Evolutionary conservation across 2,797 vertebrate species (phyloP).

Genomic region (Spatula clypeata): DNA sequence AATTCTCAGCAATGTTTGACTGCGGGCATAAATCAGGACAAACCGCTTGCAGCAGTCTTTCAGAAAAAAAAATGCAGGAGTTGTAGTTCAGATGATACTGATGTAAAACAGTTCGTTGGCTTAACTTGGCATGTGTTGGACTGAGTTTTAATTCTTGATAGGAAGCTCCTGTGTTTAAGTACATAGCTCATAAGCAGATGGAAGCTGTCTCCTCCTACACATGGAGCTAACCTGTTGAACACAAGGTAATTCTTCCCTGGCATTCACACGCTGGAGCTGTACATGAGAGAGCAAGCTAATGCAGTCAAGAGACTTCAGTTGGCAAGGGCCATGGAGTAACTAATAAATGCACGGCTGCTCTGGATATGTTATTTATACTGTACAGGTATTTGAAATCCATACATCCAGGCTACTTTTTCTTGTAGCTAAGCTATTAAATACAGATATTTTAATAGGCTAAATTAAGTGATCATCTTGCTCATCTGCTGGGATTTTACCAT

Average conservation of each 20-base stretch:
- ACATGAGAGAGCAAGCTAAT: fast-evolving
- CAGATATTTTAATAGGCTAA: neutral
- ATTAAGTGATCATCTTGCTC: neutral
- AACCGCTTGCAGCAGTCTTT: neutral
- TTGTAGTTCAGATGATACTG: neutral
- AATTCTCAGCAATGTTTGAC: neutral
- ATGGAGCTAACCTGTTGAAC: neutral
- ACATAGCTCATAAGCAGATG: neutral
- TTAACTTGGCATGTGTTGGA: neutral
- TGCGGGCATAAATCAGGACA: neutral
- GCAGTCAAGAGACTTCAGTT: neutral
- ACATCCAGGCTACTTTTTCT: neutral
- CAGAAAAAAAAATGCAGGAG: neutral
- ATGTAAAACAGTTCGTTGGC: neutral
- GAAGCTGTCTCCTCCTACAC: neutral
- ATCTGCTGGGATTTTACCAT: neutral
- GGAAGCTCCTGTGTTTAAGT: neutral
- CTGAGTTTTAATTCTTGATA: neutral
- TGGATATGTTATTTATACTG: neutral
- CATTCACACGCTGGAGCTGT: neutral
- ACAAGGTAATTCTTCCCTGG: neutral
- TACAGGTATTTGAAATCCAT: too few relatives aligned
- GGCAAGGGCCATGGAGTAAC: neutral
- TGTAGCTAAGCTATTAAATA: neutral
- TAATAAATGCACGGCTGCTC: neutral